Base-by-base conservation (phyloP, 2,797 vertebrate species). In the Alosa sapidissima region DNA sequence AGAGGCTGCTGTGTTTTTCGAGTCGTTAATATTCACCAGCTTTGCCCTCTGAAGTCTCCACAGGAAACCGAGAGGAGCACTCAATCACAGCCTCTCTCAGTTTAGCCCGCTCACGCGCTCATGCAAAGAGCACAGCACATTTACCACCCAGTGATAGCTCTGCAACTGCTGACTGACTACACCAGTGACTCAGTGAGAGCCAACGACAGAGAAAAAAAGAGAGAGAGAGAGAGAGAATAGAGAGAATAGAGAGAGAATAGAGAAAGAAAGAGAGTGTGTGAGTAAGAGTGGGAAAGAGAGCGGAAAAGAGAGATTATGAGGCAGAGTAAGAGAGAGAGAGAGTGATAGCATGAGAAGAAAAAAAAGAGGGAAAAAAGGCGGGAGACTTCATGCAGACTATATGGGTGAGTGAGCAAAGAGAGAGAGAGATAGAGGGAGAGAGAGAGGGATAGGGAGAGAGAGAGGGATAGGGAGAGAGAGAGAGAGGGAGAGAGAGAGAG, bases 1-100 rank as follows among this genome's bases (percentile, higher is more conserved):
- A 48, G 33, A 49, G 24, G 47, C 45, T 9, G 36, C 81, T 72
- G 84, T 65, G 54, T 85, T 52, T 51, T 54, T 54, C 5, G 47
- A 49, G 84, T 82, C 54, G 47, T 86, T 84, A 78, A 72, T 60
- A 84, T 81, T 87, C 78, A 82, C 24, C 83, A 82, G 48, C 33
- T 54, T 49, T 54, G n/a, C 33, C 54, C 49, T 81, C 54, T 47
- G 21, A 85, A 85, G 84, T 41, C 84, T 60, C 84, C 16, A 28
- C 58, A 28, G 62, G 62, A 84, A 55, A 19, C 4, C 14, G 28
- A 48, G 21, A 47, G 65, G 58, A 3, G 60, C 62, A 45, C 84
- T 85, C 81, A 16, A 16, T 84, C 62, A 51, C 83, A n/a, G 41
- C 54, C 81, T 19, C 55, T 45, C 83, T 8, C 84, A n/a, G 28